Evolutionary conservation across 2,888 invertebrate genomes (phyloP).

Genomic region (Drosophila fulvimacula): DNA sequence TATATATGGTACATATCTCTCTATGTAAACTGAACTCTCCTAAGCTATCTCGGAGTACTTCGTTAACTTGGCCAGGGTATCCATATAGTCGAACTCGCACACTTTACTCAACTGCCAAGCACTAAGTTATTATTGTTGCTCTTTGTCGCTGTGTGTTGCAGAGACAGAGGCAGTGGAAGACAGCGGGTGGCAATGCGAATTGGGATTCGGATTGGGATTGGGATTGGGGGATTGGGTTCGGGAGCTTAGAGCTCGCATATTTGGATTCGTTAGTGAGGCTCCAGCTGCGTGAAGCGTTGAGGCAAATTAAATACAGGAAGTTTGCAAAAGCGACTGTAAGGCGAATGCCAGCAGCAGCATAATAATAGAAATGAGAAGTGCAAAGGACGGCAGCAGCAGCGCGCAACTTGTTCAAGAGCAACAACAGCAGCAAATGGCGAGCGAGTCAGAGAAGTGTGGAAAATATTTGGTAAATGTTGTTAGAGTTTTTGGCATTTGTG

Average conservation of each 20-base stretch:
- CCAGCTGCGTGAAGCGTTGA: constrained; percentile 53
- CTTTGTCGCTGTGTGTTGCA: constrained; percentile 27
- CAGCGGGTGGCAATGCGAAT: constrained; percentile 5
- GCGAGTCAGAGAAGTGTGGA: constrained; percentile 7
- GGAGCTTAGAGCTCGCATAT: constrained; percentile 30
- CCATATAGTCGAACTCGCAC: background rate
- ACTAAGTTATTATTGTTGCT: constrained; percentile 55
- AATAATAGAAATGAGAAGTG: constrained; percentile 63
- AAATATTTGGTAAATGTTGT: constrained; percentile 49
- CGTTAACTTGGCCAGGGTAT: constrained; percentile 15
- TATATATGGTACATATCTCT: background rate
- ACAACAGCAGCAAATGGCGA: background rate
- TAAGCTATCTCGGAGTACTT: background rate
- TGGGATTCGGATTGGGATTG: constrained; percentile 1
- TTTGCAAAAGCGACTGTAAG: constrained; percentile 42
- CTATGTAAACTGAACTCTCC: background rate
- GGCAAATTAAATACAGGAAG: constrained; percentile 75
- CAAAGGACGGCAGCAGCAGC: constrained; percentile 37
- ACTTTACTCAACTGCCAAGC: background rate
- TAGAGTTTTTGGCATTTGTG: constrained; percentile 44
- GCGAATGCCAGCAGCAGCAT: constrained; percentile 53
- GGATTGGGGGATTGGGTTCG: background rate
- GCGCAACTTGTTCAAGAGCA: constrained; percentile 42
- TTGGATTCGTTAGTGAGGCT: constrained; percentile 41
- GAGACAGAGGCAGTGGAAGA: background rate